These are phyloP conservation scores for Marisa cornuarietis DNA, from an alignment of 1,140 invertebrate genomes.

Conservation along the genomic window DNA sequence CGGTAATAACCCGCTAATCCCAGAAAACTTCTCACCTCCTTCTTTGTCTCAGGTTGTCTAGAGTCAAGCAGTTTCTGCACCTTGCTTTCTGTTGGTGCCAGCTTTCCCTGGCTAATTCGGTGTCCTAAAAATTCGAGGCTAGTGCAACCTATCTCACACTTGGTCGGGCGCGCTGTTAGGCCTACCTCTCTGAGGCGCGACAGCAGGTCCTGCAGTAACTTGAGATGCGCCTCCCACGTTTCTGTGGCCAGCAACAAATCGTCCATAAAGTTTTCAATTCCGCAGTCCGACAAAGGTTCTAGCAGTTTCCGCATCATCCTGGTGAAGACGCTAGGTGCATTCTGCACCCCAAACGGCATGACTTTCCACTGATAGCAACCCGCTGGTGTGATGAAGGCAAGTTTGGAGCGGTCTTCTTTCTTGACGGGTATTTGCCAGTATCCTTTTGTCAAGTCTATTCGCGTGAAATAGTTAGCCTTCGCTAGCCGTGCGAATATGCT, in stretches of 20 bases:
- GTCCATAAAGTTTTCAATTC: constrained; percentile 5
- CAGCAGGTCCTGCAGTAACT: neutral
- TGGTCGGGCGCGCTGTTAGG: neutral
- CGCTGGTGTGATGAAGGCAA: constrained; percentile 30
- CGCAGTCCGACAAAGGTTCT: neutral
- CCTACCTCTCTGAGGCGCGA: neutral
- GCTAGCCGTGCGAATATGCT: constrained; percentile 34
- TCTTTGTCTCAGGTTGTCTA: constrained; percentile 51
- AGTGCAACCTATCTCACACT: constrained; percentile 23
- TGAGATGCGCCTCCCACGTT: neutral
- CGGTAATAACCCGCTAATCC: constrained; percentile 34
- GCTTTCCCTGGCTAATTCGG: constrained; percentile 34
- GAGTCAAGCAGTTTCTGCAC: constrained; percentile 59
- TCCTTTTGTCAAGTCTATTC: constrained; percentile 37
- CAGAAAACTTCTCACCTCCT: constrained; percentile 50
- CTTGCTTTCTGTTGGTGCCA: constrained; percentile 55
- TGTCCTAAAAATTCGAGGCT: constrained; percentile 37
- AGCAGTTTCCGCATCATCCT: constrained; percentile 36
- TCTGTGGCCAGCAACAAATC: neutral
- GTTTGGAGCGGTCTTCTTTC: constrained; percentile 5
- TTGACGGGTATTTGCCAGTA: constrained; percentile 37
- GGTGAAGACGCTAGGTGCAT: constrained; percentile 26
- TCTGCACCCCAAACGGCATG: constrained; percentile 46
- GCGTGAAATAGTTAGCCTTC: constrained; percentile 9
- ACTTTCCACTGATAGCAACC: constrained; percentile 32